These are phyloP conservation scores for Dreissena polymorpha DNA, from an alignment of 1,140 invertebrate genomes.

Conservation along the genomic window DNA sequence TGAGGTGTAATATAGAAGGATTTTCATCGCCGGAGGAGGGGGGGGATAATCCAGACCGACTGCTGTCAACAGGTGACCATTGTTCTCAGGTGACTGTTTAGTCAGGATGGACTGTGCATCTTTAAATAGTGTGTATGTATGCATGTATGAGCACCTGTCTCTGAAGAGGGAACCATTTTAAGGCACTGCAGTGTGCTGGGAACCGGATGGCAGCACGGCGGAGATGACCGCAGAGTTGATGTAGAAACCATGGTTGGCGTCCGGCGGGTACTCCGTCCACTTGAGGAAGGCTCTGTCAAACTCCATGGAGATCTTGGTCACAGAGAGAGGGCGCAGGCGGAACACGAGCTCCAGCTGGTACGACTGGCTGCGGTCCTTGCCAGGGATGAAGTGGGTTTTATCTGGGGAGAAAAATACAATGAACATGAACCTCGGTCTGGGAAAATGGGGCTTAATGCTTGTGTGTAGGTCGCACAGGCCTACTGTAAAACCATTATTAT, in stretches of 20 bases:
- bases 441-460: too few relatives aligned
- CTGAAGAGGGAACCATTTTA: constrained; percentile 86
- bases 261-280: constrained; percentile 99
- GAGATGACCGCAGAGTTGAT: constrained; percentile 85
- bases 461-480: too few relatives aligned
- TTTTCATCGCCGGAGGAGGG: too few relatives aligned
- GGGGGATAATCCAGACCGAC: too few relatives aligned
- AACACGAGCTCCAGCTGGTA: constrained; percentile 95
- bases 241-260: constrained; percentile 96
- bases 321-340: constrained; percentile 88
- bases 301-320: constrained; percentile 91
- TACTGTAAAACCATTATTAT: too few relatives aligned
- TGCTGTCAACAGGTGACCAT: too few relatives aligned
- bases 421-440: neutral
- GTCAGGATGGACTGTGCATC: too few relatives aligned
- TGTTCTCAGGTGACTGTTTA: too few relatives aligned
- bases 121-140: too few relatives aligned
- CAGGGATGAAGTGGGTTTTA: constrained; percentile 87
- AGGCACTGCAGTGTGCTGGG: constrained; percentile 89
- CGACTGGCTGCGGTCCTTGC: constrained; percentile 89
- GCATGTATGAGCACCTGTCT: constrained; percentile 77
- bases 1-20: too few relatives aligned
- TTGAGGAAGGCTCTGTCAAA: constrained; percentile 97
- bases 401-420: constrained; percentile 67
- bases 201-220: constrained; percentile 87